Base-by-base conservation (phyloP, 2,797 vertebrate genomes). In the Hybognathus amarus region DNA sequence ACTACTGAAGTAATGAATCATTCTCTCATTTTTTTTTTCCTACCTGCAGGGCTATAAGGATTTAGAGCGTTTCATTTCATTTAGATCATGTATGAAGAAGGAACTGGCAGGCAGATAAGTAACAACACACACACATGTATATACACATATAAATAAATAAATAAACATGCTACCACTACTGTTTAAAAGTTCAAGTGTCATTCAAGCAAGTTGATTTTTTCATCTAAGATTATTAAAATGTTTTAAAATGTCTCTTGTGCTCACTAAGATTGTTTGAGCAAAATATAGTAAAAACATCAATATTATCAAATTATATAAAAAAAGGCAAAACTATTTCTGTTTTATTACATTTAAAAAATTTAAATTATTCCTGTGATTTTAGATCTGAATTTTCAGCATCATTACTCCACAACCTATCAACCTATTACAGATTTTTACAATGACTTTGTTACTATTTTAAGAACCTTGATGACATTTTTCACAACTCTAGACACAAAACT, bases 41-140 rank as follows among this genome's bases (percentile, higher is more conserved):
- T 64, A 76, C 76, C 64, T 83, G 94, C 91, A 99, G 98, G 97
- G 97, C 78, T 99, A 97, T 94, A 99, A 97, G 93, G 91, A 95
- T 89, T 91, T 97, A 87, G 97, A 98, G 91, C 96, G 95, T 22
- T 96, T 96, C 77, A 95, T 95, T 76, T 98, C 97, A 91, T 99
- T 99, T 93, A 97, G 90, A 94, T 96, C 97, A 84, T 99, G 98
- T 91, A 91, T 99, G 93, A 98, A 98, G 95, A 99, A 96, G 92
- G 97, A 99, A 90, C 97, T 99, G 88, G 95, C 97, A 5, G 90
- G 91, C 92, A 95, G 95, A 94, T 96, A 94, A 94, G 92, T 95
- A 91, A 30, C 15, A 15, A 18, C 3, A 17, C 59, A 13, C 5
- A 7, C 59, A 27, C 5, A 27, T 52, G 8, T 52, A 8, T 20